A percentile compares a stretch with the other conserved stretches of the same genome.
Evolutionary conservation across 2,888 invertebrate species (phyloP).

Genomic region (Tenthredo distinguenda): DNA sequence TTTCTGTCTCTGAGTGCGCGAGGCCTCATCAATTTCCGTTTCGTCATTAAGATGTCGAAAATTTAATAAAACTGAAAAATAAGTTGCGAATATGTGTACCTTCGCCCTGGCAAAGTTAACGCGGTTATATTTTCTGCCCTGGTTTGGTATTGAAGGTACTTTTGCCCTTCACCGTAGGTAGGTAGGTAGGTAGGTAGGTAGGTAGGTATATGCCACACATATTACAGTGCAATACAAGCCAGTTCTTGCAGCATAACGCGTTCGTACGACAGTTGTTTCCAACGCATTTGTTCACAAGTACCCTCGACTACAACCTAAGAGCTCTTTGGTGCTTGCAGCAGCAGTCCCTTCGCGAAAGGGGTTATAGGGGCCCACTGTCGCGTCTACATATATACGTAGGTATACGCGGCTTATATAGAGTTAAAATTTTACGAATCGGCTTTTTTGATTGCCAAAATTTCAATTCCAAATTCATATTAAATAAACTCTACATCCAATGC

Average conservation of each 20-base stretch:
- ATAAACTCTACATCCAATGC: not conserved
- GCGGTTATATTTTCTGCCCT: not conserved
- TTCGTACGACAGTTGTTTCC: conserved; percentile 67
- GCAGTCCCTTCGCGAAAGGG: conserved; percentile 47
- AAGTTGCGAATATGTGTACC: not conserved
- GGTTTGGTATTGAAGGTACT: not conserved
- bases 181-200: not conserved
- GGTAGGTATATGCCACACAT: not conserved
- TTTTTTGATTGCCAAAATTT: not conserved
- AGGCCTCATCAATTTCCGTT: not conserved
- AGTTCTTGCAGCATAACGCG: conserved; percentile 36
- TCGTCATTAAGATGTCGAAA: not conserved
- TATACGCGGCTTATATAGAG: not conserved
- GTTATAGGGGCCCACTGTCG: conserved; percentile 51
- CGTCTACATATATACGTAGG: not conserved
- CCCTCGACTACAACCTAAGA: conserved; percentile 60
- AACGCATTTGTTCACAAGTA: conserved; percentile 65
- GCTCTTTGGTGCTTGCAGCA: conserved; percentile 41
- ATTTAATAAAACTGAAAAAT: not conserved
- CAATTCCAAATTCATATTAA: not conserved
- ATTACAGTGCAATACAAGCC: conserved; percentile 15
- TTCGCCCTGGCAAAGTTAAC: not conserved
- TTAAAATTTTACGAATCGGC: not conserved
- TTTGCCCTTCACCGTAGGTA: conserved; percentile 15
- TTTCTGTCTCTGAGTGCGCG: not conserved